These are phyloP conservation scores for Torymus texanus DNA, from an alignment of 2,888 invertebrate genomes.

Conservation along the genomic window DNA sequence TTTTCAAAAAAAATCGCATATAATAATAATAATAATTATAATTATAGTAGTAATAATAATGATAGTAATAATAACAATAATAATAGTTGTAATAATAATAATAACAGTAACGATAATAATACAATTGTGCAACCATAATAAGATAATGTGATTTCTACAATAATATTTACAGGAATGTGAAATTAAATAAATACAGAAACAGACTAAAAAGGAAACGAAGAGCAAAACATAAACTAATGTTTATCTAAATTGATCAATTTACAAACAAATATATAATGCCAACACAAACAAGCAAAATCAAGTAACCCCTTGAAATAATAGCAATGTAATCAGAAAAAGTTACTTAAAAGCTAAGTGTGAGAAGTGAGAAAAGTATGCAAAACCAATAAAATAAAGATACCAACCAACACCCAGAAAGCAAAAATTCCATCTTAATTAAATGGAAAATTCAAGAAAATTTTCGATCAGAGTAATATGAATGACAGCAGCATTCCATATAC, in stretches of 20 bases:
- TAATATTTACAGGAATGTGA: constrained; percentile 31
- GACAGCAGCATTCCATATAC: background rate
- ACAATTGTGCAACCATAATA: constrained; percentile 23
- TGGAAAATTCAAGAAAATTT: constrained; percentile 38
- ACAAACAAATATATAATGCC: constrained; percentile 51
- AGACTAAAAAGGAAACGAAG: constrained; percentile 7
- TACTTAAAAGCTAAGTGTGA: constrained; percentile 59
- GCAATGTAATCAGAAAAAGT: constrained; percentile 56
- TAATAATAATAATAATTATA: too few species aligned
- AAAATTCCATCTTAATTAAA: constrained; percentile 66
- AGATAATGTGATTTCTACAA: constrained; percentile 31
- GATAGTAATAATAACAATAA: constrained; percentile 5
- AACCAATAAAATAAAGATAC: constrained; percentile 68
- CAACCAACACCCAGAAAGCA: constrained; percentile 71
- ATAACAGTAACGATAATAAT: constrained; percentile 6
- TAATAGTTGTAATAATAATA: constrained; percentile 39
- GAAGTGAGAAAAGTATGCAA: constrained; percentile 56
- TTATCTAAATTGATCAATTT: constrained; percentile 28
- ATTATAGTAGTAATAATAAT: constrained; percentile 20
- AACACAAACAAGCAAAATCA: constrained; percentile 72
- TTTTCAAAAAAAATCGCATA: constrained; percentile 15
- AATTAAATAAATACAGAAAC: constrained; percentile 2
- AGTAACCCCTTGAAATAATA: constrained; percentile 67
- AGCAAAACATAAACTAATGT: constrained; percentile 1
- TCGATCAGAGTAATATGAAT: constrained; percentile 46